Percentiles rank a stretch among this genome's conserved stretches.
Evolutionary conservation across 2,797 vertebrate species (phyloP).

Genomic region (Euphonia xanthogaster): DNA sequence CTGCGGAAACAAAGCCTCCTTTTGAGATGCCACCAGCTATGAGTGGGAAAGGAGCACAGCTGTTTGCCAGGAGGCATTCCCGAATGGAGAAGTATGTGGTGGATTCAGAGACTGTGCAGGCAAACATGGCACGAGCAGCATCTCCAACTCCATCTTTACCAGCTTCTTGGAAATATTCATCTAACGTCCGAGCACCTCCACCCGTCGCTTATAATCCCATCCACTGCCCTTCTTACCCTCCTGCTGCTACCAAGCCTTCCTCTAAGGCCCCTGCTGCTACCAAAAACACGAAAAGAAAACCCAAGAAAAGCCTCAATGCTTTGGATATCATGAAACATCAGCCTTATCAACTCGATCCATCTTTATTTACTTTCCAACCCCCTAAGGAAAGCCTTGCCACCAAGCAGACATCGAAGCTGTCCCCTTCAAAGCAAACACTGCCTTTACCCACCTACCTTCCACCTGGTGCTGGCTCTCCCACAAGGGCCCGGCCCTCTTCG

Average conservation of each 20-base stretch:
- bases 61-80: conserved; percentile 95
- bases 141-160: conserved; percentile 93
- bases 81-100: conserved; percentile 98
- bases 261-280: conserved; percentile 68
- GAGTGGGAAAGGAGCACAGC: conserved; percentile 92
- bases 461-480: conserved; percentile 73
- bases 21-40: conserved; percentile 89
- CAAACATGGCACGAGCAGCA: conserved; percentile 83
- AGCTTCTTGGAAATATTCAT: conserved; percentile 92
- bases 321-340: conserved; percentile 99
- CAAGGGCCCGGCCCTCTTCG: conserved; percentile 71
- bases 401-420: conserved; percentile 72
- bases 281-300: conserved; percentile 83
- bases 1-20: conserved; percentile 76
- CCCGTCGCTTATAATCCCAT: conserved; percentile 93
- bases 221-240: conserved; percentile 90
- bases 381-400: conserved; percentile 76
- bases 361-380: conserved; percentile 93
- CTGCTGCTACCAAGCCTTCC: conserved; percentile 84
- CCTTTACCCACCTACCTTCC: conserved; percentile 52
- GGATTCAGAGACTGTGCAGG: conserved; percentile 93
- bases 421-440: conserved; percentile 71
- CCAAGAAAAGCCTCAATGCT: conserved; percentile 89
- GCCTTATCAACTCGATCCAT: conserved; percentile 92
- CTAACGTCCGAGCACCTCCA: conserved; percentile 93